Conservation (phyloP, 2,888 invertebrate species). For the Lithophane semibrunnea region DNA sequence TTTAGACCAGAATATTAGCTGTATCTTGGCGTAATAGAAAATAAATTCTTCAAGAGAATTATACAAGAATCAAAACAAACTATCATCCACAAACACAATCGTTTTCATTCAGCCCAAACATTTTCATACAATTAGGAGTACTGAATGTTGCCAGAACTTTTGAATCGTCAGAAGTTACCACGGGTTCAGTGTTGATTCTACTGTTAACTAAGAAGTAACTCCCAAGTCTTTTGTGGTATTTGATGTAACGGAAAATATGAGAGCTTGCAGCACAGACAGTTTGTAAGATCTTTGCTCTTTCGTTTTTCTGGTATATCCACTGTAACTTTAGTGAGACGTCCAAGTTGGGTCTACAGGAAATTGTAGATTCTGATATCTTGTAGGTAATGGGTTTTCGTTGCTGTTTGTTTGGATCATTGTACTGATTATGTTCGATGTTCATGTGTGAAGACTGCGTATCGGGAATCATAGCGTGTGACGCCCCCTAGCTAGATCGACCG, state of each 20-base stretch:
- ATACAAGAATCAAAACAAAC: constrained; percentile 7
- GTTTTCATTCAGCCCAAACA: constrained; percentile 51
- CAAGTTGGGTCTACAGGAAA: neutral
- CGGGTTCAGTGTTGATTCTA: constrained; percentile 45
- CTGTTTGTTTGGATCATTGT: too few species aligned
- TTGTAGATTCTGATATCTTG: neutral
- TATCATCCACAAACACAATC: constrained; percentile 35
- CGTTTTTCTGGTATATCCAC: constrained; percentile 25
- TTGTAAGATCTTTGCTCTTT: constrained; percentile 24
- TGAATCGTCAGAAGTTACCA: constrained; percentile 47
- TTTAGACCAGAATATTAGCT: too few species aligned
- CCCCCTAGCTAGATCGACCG: too few species aligned
- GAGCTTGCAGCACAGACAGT: constrained; percentile 31
- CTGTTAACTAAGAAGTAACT: constrained; percentile 46
- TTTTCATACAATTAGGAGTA: constrained; percentile 61
- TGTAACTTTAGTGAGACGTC: constrained; percentile 14
- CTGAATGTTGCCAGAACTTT: constrained; percentile 39
- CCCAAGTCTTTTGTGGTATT: constrained; percentile 53
- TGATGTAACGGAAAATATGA: constrained; percentile 52
- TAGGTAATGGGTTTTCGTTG: neutral
- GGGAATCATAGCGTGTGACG: too few species aligned
- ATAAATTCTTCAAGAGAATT: neutral
- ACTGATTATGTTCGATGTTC: too few species aligned
- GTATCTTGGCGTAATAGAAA: neutral
- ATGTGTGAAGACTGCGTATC: too few species aligned